Conservation (phyloP, 2,888 invertebrate genomes). For the Trichopria drosophilae region DNA sequence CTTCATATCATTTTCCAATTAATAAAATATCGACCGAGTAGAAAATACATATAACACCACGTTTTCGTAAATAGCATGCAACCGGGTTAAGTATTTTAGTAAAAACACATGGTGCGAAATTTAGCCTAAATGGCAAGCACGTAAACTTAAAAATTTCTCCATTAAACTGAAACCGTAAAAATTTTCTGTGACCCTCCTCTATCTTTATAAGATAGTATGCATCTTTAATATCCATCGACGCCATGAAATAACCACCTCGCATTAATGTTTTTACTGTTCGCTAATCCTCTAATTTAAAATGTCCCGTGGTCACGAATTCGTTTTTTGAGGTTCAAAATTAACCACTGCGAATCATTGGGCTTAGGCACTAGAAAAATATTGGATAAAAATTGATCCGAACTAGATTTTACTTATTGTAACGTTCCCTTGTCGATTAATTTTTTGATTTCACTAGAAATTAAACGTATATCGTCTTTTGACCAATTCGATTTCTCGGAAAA, state of each 20-base stretch:
- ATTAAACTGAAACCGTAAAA: conserved; percentile 22
- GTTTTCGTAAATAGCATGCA: neutral
- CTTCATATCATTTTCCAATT: neutral
- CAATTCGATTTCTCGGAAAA: neutral
- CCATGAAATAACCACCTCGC: conserved; percentile 17
- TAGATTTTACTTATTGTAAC: neutral
- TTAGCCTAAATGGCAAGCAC: conserved; percentile 5
- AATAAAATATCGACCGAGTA: conserved; percentile 2
- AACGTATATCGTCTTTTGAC: neutral
- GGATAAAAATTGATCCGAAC: conserved; percentile 21
- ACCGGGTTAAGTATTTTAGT: conserved; percentile 3
- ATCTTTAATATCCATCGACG: conserved; percentile 24
- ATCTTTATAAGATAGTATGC: conserved; percentile 29
- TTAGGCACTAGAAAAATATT: conserved; percentile 19
- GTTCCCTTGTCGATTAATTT: conserved; percentile 3
- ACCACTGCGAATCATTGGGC: conserved; percentile 10
- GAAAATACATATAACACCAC: neutral
- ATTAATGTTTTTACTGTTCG: conserved; percentile 22
- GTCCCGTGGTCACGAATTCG: conserved; percentile 24
- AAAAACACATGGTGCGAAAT: neutral
- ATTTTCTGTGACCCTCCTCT: conserved; percentile 20
- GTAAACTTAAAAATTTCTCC: conserved; percentile 21
- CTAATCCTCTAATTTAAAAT: conserved; percentile 33
- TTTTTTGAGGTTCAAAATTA: conserved; percentile 34
- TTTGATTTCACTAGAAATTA: neutral